phyloP scores from a whole-genome alignment of 2,113 vertebrate genomes.

The Anguilla rostrata region DNA sequence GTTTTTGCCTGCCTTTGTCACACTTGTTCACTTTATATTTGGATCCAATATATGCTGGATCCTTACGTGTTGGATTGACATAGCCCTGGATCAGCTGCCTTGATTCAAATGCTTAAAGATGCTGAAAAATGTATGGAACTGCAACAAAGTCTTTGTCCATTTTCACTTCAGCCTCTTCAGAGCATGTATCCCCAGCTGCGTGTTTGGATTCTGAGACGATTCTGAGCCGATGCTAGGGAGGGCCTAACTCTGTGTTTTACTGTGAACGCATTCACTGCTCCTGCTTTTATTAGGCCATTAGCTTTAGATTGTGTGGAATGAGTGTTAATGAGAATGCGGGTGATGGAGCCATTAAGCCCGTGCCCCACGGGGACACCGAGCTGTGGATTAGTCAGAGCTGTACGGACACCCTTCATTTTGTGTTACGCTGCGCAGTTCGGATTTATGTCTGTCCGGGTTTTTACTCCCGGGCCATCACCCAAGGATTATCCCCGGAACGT shows the following conservation, averaged over 20 bases:
- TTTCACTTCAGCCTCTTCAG: neutral
- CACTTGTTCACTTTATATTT: neutral
- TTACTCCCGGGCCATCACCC: neutral
- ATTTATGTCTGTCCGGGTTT: neutral
- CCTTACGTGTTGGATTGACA: neutral
- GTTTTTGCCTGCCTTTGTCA: neutral
- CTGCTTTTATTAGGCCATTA: slow-evolving; percentile 43
- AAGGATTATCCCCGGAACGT: neutral
- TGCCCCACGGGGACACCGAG: slow-evolving; percentile 25
- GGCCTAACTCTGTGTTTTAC: slow-evolving; percentile 45
- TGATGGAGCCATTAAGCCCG: slow-evolving; percentile 45
- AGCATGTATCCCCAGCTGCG: neutral
- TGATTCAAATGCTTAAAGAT: neutral
- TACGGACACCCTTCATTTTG: neutral
- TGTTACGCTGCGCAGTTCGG: neutral
- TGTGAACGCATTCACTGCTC: slow-evolving; percentile 48
- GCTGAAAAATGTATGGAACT: neutral
- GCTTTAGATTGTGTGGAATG: slow-evolving; percentile 32
- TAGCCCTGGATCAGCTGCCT: neutral
- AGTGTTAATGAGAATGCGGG: slow-evolving; percentile 34
- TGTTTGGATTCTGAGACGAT: neutral
- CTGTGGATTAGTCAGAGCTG: neutral
- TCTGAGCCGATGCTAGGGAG: neutral
- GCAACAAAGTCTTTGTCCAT: neutral
- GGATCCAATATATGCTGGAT: neutral